A percentile compares a stretch with the other conserved stretches of the same genome.
Evolutionary conservation across 2,888 invertebrate genomes (phyloP).

Genomic region (Metalampra italica): DNA sequence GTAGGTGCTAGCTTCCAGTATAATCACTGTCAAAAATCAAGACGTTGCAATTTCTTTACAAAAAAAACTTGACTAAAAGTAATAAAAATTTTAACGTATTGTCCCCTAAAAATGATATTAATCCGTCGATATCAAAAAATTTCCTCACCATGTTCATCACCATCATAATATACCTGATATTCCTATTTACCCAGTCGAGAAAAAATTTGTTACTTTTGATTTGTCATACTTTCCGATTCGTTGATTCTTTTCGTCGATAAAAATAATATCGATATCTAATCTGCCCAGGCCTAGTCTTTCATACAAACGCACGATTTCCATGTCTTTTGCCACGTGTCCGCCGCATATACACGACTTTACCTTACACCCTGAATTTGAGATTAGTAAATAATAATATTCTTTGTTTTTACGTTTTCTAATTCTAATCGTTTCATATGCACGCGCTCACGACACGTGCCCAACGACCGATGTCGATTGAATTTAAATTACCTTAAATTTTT

Average conservation of each 20-base stretch:
- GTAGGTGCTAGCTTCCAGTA: no score
- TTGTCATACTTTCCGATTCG: no score
- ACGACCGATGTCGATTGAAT: slow-evolving; percentile 42
- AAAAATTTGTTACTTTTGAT: not conserved
- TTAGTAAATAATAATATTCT: slow-evolving; percentile 64
- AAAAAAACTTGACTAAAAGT: no score
- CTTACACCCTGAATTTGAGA: slow-evolving; percentile 66
- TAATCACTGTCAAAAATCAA: no score
- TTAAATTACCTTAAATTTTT: slow-evolving; percentile 48
- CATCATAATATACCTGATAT: no score
- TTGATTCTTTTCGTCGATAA: slow-evolving; percentile 13
- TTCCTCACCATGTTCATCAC: no score
- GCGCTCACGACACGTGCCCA: slow-evolving; percentile 60
- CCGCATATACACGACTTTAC: slow-evolving; percentile 63
- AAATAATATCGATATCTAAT: slow-evolving; percentile 10
- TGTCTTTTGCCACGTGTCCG: slow-evolving; percentile 72
- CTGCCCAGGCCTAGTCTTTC: slow-evolving; percentile 39
- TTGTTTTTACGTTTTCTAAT: slow-evolving; percentile 66
- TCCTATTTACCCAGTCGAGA: no score
- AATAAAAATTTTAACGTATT: no score
- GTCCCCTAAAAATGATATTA: no score
- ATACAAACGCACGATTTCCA: slow-evolving; percentile 69
- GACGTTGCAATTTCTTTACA: no score
- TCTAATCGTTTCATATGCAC: slow-evolving; percentile 64
- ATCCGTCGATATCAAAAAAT: no score